Evolutionary conservation across 2,888 invertebrate genomes (phyloP).

Genomic region (Stenolophus ochropezus): DNA sequence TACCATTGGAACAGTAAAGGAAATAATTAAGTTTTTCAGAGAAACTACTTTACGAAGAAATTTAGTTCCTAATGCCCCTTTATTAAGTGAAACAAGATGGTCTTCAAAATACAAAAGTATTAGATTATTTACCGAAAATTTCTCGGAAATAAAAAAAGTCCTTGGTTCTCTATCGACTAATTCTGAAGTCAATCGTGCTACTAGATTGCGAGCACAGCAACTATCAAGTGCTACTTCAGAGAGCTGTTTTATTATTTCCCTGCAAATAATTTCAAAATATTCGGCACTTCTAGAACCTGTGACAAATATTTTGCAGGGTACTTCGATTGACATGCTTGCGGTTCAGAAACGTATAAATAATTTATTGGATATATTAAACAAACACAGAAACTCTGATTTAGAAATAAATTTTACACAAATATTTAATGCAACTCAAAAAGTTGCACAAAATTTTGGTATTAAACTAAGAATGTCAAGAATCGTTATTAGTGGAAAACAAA

Average conservation of each 20-base stretch:
- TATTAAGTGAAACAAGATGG: background rate
- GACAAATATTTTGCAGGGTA: no score
- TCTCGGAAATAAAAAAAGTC: background rate
- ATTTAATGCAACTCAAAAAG: background rate
- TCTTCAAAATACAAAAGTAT: background rate
- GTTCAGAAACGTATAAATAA: no score
- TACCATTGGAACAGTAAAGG: background rate
- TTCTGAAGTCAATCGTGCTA: no score
- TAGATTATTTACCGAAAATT: conserved; percentile 7
- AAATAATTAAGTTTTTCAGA: background rate
- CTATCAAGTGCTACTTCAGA: background rate
- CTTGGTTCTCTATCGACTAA: background rate
- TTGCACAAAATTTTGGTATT: background rate
- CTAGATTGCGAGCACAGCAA: background rate
- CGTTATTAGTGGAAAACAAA: background rate
- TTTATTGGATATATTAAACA: no score
- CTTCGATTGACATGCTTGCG: no score
- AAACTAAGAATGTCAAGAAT: background rate
- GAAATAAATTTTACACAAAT: background rate
- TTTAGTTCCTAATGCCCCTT: background rate
- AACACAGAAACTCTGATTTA: no score
- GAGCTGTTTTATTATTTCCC: no score
- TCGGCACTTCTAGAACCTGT: no score
- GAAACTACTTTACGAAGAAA: background rate
- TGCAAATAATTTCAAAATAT: no score